Percentiles rank a stretch among this genome's conserved stretches.
These are phyloP conservation scores for Parapristionchus giblindavisi DNA, from an alignment of 2,888 invertebrate species.

Conservation along the genomic window DNA sequence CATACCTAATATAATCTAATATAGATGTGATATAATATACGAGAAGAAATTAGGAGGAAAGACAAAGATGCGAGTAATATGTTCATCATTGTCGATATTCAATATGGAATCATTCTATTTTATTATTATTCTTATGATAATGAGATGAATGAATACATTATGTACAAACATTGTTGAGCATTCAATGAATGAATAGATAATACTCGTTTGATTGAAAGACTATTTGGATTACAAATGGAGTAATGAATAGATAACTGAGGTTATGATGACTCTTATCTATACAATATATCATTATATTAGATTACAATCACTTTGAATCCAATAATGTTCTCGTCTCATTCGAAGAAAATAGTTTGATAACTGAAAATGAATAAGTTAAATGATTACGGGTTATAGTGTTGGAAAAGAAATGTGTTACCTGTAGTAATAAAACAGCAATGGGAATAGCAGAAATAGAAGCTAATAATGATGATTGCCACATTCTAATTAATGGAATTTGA, in stretches of 20 bases:
- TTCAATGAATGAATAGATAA: background rate
- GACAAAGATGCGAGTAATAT: constrained; percentile 18
- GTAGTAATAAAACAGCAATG: constrained; percentile 17
- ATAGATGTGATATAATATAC: constrained; percentile 22
- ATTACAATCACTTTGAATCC: constrained; percentile 32
- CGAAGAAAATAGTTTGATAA: constrained; percentile 34
- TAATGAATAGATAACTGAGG: background rate
- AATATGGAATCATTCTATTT: background rate
- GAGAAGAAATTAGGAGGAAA: constrained; percentile 23
- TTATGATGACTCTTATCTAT: constrained; percentile 12
- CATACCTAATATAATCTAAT: background rate
- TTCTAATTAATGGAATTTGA: constrained; percentile 25
- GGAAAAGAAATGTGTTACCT: background rate
- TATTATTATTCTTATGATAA: constrained; percentile 7
- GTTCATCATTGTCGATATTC: constrained; percentile 1
- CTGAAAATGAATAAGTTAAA: constrained; percentile 11
- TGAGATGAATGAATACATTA: constrained; percentile 8
- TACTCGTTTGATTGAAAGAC: constrained; percentile 6
- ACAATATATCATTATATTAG: background rate
- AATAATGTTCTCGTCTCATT: constrained; percentile 32
- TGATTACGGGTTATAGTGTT: background rate
- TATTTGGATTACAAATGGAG: background rate
- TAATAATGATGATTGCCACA: constrained; percentile 19
- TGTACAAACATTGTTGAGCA: constrained; percentile 33
- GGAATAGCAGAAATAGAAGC: constrained; percentile 27